phyloP scores from a whole-genome alignment of 2,888 invertebrate genomes.

The Sympetrum striolatum region DNA sequence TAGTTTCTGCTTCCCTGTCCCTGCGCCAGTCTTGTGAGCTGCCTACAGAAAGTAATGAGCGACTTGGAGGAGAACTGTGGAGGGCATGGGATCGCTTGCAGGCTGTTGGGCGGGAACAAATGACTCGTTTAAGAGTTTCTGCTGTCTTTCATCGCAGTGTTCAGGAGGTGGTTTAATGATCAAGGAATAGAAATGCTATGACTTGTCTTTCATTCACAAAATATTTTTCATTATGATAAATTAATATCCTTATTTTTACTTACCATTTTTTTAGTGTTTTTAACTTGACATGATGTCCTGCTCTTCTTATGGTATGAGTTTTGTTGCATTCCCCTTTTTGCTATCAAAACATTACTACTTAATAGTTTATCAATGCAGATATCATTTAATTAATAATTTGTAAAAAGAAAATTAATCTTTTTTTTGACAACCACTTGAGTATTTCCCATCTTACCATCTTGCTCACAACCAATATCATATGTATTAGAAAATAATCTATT shows the following conservation, averaged over 20 bases:
- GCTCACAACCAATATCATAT: too few species aligned
- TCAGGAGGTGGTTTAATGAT: conserved; percentile 56
- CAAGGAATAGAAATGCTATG: too few species aligned
- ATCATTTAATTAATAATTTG: too few species aligned
- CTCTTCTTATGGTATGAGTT: background rate
- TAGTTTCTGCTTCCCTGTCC: conserved; percentile 76
- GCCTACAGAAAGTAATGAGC: conserved; percentile 65
- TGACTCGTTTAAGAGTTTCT: conserved; percentile 76
- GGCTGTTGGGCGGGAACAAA: conserved; percentile 75
- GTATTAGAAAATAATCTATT: too few species aligned
- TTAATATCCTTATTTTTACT: too few species aligned
- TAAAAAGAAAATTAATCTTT: too few species aligned
- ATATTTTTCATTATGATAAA: too few species aligned
- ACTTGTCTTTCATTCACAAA: too few species aligned
- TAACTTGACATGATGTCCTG: background rate
- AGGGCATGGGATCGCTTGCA: conserved; percentile 74
- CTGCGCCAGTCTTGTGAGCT: conserved; percentile 75
- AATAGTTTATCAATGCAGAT: too few species aligned
- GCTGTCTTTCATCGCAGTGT: conserved; percentile 76
- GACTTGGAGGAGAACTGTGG: conserved; percentile 66
- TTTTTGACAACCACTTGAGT: too few species aligned
- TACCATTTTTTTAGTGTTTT: too few species aligned
- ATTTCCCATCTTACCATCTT: too few species aligned
- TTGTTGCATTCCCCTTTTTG: background rate
- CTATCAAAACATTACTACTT: background rate